Percentiles rank a stretch among this genome's conserved stretches.
Conservation (phyloP, 1,140 invertebrate species). For the Tetramorium simillimum region DNA sequence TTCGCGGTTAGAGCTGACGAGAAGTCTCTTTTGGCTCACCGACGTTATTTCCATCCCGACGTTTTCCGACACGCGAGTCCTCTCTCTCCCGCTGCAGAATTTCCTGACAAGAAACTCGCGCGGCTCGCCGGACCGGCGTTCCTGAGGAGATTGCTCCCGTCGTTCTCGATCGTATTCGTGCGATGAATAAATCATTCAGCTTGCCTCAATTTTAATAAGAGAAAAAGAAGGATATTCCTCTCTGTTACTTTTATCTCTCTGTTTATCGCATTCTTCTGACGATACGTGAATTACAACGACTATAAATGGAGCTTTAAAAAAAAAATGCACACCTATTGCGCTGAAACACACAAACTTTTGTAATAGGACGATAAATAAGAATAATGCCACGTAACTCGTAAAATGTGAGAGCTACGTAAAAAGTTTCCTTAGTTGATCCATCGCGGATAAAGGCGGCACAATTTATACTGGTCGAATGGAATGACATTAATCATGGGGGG, state of each 20-base stretch:
- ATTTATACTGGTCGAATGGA: conserved; percentile 39
- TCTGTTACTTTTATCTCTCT: not conserved
- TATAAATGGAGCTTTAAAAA: not conserved
- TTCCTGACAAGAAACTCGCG: conserved; percentile 44
- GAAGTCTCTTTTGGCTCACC: conserved; percentile 30
- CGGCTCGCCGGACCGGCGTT: conserved; percentile 21
- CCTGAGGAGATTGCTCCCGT: conserved; percentile 37
- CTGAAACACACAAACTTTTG: not conserved
- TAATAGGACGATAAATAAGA: not conserved
- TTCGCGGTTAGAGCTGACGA: conserved; percentile 1
- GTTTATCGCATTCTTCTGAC: not conserved
- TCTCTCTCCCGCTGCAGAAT: conserved; percentile 28
- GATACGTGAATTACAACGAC: not conserved
- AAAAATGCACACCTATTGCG: not conserved
- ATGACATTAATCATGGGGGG: conserved; percentile 40
- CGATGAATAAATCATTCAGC: conserved; percentile 52
- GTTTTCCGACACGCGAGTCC: conserved; percentile 37
- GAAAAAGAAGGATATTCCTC: not conserved
- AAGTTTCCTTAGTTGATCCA: not conserved
- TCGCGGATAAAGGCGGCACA: conserved; percentile 18
- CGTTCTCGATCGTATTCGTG: conserved; percentile 47
- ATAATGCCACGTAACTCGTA: not conserved
- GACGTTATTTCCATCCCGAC: conserved; percentile 53
- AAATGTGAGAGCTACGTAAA: conserved; percentile 6
- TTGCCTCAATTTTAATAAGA: conserved; percentile 28